Conservation (phyloP, 2,113 vertebrate species). For the Laticauda laticaudata region DNA sequence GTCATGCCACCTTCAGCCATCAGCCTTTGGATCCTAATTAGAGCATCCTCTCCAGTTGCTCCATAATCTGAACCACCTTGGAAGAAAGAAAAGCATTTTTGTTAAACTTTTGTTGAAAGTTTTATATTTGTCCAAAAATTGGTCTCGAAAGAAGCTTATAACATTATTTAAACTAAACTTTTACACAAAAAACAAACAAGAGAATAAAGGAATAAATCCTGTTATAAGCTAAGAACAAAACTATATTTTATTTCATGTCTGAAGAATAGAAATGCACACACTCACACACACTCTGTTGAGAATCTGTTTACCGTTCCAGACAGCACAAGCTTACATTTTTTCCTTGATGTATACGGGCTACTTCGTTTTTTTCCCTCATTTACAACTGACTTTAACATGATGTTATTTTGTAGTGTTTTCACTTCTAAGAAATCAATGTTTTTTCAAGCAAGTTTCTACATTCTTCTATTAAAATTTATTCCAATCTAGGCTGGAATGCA, state of each 20-base stretch:
- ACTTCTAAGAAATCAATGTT: neutral
- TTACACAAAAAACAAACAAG: neutral
- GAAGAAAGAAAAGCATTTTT: conserved; percentile 40
- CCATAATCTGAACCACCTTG: conserved; percentile 78
- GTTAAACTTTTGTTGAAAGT: neutral
- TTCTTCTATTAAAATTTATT: neutral
- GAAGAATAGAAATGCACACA: conserved; percentile 12
- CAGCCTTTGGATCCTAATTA: conserved; percentile 91
- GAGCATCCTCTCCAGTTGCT: conserved; percentile 82
- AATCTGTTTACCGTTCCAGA: neutral
- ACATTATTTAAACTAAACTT: neutral
- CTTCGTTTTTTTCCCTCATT: neutral
- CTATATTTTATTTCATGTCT: neutral
- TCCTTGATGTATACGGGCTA: neutral
- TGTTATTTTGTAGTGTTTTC: neutral
- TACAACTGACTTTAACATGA: neutral
- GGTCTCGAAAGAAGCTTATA: neutral
- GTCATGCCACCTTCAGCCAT: conserved; percentile 98
- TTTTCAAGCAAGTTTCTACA: neutral
- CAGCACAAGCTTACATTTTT: neutral
- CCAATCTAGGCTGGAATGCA: neutral
- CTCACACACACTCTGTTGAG: neutral
- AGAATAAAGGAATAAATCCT: neutral
- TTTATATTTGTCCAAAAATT: neutral
- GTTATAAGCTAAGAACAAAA: neutral